Evolutionary conservation across 2,797 vertebrate genomes (phyloP).

Genomic region (Epinephelus malabaricus): DNA sequence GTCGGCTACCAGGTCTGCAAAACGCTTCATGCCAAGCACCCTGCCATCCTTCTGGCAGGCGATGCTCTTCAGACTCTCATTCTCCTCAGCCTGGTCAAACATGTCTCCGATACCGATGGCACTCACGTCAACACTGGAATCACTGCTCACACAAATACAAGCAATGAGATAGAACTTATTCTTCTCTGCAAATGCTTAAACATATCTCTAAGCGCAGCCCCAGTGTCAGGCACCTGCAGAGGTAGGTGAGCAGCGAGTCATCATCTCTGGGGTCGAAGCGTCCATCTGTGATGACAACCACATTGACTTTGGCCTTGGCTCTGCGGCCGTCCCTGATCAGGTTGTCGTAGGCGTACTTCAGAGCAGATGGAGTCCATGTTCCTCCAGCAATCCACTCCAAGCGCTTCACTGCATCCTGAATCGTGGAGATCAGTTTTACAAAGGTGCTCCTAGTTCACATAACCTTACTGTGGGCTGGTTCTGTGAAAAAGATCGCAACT

Average conservation of each 20-base stretch:
- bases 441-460: not conserved
- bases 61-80: conserved; percentile 93
- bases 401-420: conserved; percentile 91
- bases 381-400: conserved; percentile 99
- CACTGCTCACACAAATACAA: conserved; percentile 61
- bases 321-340: conserved; percentile 94
- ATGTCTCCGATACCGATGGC: conserved; percentile 99
- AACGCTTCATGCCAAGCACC: conserved; percentile 94
- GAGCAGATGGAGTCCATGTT: conserved; percentile 96
- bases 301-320: conserved; percentile 93
- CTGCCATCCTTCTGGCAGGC: conserved; percentile 87
- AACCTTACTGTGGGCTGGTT: not conserved
- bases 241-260: conserved; percentile 89
- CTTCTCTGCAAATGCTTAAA: not conserved
- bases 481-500: not conserved
- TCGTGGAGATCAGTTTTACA: not conserved
- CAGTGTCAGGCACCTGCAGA: conserved; percentile 82
- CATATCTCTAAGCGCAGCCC: not conserved
- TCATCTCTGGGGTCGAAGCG: conserved; percentile 96
- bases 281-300: conserved; percentile 97
- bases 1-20: conserved; percentile 96
- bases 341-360: conserved; percentile 95
- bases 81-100: conserved; percentile 92
- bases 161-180: not conserved
- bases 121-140: conserved; percentile 87